phyloP scores from a whole-genome alignment of 2,797 vertebrate genomes.

The Morelia viridis region DNA sequence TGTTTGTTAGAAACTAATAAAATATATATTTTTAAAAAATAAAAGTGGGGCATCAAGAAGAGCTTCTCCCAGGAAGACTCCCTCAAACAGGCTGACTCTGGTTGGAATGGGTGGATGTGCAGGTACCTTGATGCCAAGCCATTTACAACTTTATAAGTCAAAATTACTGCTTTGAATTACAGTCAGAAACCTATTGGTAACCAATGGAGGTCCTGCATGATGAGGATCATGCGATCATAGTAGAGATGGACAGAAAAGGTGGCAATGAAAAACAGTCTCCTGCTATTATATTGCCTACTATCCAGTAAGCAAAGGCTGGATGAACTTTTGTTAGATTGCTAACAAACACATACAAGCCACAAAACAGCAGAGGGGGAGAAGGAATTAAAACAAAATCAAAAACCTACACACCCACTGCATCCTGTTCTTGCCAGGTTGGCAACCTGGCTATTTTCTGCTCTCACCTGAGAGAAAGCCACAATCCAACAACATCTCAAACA shows the following conservation, averaged over 20 bases:
- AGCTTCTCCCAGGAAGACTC: no score
- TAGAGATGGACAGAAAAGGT: background rate
- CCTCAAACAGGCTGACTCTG: no score
- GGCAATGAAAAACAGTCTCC: background rate
- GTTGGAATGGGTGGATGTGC: no score
- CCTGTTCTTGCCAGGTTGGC: background rate
- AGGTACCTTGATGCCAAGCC: no score
- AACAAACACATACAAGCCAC: background rate
- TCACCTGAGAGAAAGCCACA: background rate
- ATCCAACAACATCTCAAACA: background rate
- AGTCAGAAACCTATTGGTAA: no score
- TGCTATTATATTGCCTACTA: background rate
- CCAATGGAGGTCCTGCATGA: no score
- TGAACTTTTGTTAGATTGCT: background rate
- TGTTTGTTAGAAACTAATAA: no score
- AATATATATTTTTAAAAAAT: no score
- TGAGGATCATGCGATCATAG: background rate
- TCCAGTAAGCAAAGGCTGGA: background rate
- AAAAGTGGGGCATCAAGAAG: no score
- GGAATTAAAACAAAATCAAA: background rate
- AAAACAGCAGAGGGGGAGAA: background rate
- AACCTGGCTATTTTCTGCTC: background rate
- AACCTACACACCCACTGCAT: constrained; percentile 3
- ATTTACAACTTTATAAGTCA: no score
- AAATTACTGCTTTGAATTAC: no score